Evolutionary conservation across 2,797 vertebrate species (phyloP).

Genomic region (Hippopotamyrus pictus): DNA sequence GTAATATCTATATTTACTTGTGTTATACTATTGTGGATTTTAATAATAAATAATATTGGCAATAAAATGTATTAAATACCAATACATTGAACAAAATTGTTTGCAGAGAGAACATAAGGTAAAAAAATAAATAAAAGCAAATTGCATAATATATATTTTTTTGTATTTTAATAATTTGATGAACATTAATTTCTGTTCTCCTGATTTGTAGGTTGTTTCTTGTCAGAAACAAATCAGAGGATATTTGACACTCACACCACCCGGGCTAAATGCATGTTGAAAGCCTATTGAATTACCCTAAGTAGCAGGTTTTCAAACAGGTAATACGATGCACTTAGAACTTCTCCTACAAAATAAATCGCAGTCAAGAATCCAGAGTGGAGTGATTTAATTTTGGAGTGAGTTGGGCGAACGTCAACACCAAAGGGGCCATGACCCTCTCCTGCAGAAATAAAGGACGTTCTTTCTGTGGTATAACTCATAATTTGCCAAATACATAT

Average conservation of each 20-base stretch:
- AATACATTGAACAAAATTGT: constrained; percentile 20
- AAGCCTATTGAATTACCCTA: constrained; percentile 38
- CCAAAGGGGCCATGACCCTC: constrained; percentile 29
- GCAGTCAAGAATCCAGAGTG: constrained; percentile 32
- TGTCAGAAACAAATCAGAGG: constrained; percentile 22
- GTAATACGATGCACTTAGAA: constrained; percentile 36
- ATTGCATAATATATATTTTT: background rate
- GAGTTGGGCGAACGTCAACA: constrained; percentile 23
- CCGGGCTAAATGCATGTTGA: constrained; percentile 34
- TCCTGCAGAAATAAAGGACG: constrained; percentile 31
- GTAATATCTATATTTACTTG: background rate
- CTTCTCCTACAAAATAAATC: constrained; percentile 38
- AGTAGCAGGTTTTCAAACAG: constrained; percentile 32
- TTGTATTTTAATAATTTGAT: constrained; percentile 28
- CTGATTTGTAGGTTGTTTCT: constrained; percentile 22
- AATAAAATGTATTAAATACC: constrained; percentile 32
- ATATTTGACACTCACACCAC: constrained; percentile 26
- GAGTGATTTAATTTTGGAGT: constrained; percentile 40
- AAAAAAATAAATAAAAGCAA: constrained; percentile 29
- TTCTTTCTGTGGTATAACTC: constrained; percentile 29
- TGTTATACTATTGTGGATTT: background rate
- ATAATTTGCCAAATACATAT: constrained; percentile 38
- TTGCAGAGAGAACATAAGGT: constrained; percentile 19
- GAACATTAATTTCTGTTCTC: constrained; percentile 21
- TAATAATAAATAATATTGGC: constrained; percentile 21